Percentiles rank a stretch among this genome's conserved stretches.
Conservation (phyloP, 2,113 vertebrate genomes). For the Passer montanus region DNA sequence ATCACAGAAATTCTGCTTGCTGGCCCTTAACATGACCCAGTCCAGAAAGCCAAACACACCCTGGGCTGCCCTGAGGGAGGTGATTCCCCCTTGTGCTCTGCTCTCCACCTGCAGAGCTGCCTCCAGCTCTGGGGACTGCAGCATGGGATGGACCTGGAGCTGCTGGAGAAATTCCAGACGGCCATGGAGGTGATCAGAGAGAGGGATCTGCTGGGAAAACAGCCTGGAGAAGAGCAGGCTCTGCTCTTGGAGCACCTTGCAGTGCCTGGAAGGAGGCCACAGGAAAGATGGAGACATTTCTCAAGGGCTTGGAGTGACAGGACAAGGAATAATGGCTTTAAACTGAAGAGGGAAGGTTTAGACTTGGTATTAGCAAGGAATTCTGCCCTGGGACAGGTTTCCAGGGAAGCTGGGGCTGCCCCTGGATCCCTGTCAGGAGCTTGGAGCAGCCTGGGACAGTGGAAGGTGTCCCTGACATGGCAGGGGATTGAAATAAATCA, state of each 20-base stretch:
- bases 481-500: not conserved
- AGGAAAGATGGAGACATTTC: not conserved
- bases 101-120: not conserved
- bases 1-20: not conserved
- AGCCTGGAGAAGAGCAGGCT: not conserved
- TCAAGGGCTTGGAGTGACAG: no score
- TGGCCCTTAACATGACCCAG: not conserved
- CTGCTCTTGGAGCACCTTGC: not conserved
- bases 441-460: not conserved
- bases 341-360: not conserved
- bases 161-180: not conserved
- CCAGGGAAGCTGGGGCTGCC: not conserved
- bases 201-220: not conserved
- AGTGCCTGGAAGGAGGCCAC: not conserved
- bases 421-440: not conserved
- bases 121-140: not conserved
- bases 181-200: not conserved
- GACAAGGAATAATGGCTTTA: not conserved
- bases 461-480: not conserved
- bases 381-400: not conserved
- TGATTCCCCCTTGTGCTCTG: not conserved
- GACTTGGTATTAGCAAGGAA: not conserved
- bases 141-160: not conserved
- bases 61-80: not conserved
- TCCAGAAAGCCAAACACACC: not conserved